These are phyloP conservation scores for Ariopsis seemanni DNA, from an alignment of 2,113 vertebrate species.

Conservation along the genomic window DNA sequence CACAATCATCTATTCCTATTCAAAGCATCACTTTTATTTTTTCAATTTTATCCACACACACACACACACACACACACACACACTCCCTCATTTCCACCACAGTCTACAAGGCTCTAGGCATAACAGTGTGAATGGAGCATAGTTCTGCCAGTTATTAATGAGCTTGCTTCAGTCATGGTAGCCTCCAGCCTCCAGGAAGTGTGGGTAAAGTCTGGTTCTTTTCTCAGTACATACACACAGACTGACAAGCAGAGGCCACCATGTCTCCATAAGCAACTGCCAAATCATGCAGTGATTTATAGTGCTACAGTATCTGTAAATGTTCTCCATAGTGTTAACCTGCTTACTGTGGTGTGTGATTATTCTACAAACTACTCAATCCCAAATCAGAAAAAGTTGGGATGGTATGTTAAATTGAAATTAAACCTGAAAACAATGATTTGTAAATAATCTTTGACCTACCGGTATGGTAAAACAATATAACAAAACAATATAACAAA, in stretches of 20 bases:
- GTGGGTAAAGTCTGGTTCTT: constrained; percentile 19
- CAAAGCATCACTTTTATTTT: too few relatives aligned
- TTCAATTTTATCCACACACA: background rate
- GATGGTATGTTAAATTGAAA: too few relatives aligned
- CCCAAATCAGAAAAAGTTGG: background rate
- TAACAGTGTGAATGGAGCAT: background rate
- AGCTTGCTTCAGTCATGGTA: constrained; percentile 16
- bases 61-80: background rate
- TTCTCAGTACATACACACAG: background rate
- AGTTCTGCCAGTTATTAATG: constrained; percentile 19
- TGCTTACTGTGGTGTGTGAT: background rate
- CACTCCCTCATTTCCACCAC: background rate
- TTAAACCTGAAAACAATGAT: too few relatives aligned
- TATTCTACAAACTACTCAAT: constrained; percentile 32
- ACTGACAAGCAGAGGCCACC: constrained; percentile 7
- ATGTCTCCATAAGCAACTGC: constrained; percentile 9
- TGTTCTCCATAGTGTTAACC: background rate
- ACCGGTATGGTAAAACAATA: too few relatives aligned
- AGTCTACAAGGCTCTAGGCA: constrained; percentile 10
- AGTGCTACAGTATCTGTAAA: background rate
- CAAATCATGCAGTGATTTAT: constrained; percentile 34
- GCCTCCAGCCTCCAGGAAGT: constrained; percentile 1
- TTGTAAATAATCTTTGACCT: too few relatives aligned
- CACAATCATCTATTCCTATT: background rate
- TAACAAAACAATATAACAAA: too few relatives aligned